Conservation (phyloP, 2,797 vertebrate genomes). For the Parambassis ranga region DNA sequence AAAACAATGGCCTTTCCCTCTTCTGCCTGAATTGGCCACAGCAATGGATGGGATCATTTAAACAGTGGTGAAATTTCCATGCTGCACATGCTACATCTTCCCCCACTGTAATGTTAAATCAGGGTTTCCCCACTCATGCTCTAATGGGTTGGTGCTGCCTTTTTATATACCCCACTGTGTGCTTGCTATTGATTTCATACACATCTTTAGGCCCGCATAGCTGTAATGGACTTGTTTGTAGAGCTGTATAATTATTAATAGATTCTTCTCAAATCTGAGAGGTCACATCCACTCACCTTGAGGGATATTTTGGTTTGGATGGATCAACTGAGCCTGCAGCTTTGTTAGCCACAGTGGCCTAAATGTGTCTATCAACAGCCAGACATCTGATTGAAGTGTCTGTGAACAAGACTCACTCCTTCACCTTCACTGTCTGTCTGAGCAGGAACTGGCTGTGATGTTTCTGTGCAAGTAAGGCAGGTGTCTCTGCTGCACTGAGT, state of each 20-base stretch:
- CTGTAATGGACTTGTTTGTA: background rate
- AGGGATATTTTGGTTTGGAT: constrained; percentile 13
- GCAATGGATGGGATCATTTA: constrained; percentile 51
- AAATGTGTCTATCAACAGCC: constrained; percentile 22
- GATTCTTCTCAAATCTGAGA: background rate
- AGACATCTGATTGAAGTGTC: constrained; percentile 33
- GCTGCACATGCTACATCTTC: background rate
- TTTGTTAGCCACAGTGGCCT: constrained; percentile 16
- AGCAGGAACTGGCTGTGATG: constrained; percentile 32
- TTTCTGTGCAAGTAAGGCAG: constrained; percentile 55
- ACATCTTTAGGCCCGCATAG: background rate
- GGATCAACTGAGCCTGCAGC: background rate
- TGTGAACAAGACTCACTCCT: constrained; percentile 26
- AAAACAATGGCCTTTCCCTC: background rate
- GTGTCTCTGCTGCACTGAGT: constrained; percentile 71
- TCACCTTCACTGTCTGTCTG: constrained; percentile 41
- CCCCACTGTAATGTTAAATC: constrained; percentile 9
- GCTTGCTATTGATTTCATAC: constrained; percentile 20
- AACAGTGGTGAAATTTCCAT: constrained; percentile 33
- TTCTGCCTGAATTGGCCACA: constrained; percentile 19
- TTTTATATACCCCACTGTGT: constrained; percentile 20
- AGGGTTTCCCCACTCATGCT: constrained; percentile 14
- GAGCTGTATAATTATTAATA: background rate
- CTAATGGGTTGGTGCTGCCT: constrained; percentile 23
- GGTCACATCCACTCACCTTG: constrained; percentile 5